Evolutionary conservation across 2,797 vertebrate species (phyloP).

Genomic region (Halcyon smyrnensis): DNA sequence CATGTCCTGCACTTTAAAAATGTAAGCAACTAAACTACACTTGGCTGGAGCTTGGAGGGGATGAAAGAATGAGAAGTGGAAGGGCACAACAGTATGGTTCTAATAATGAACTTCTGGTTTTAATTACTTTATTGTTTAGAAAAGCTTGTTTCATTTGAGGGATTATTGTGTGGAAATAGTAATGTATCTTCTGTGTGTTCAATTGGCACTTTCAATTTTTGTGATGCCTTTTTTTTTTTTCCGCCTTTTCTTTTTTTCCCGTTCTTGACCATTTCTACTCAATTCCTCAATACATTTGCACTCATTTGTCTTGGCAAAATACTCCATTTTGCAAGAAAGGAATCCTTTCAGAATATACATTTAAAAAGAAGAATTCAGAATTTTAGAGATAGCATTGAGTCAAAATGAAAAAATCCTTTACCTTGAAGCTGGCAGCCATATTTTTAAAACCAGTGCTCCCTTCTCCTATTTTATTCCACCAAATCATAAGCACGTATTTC

Average conservation of each 20-base stretch:
- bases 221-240: background rate
- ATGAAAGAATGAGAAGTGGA: background rate
- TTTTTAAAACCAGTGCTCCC: background rate
- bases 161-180: background rate
- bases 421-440: background rate
- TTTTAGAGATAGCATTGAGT: background rate
- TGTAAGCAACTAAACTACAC: background rate
- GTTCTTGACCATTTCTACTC: background rate
- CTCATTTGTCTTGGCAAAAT: background rate
- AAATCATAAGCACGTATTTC: background rate
- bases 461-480: background rate
- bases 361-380: background rate
- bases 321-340: background rate
- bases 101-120: background rate
- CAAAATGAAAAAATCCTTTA: background rate
- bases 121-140: background rate
- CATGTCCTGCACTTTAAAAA: background rate
- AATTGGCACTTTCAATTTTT: background rate
- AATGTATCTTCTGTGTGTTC: background rate
- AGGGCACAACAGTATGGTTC: background rate
- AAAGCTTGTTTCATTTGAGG: background rate
- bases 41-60: background rate
- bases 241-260: background rate
- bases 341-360: background rate
- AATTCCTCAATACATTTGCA: background rate